Evolutionary conservation across 2,888 invertebrate genomes (phyloP), one percentile per base, ranked within the genome.

Genomic region (Polydrusus cervinus): DNA sequence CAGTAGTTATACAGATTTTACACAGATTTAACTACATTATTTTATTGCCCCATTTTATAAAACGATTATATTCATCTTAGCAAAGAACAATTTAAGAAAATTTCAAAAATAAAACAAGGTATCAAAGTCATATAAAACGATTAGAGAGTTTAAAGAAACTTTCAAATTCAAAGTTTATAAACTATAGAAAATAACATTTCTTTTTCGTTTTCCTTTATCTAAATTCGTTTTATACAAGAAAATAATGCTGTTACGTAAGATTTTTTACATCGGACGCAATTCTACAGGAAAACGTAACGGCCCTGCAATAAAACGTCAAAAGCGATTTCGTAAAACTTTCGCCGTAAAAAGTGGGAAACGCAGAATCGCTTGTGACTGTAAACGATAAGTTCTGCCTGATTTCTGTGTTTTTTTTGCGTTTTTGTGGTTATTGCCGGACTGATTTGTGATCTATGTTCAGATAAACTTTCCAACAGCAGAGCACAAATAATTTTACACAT

Each of bases 311-410:
- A 49, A 65, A 49, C 16, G 38, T 38, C 30, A 34, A 34, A 49
- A 51, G 51, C 60, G 62, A 62, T 70, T 70, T 40, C 30, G 51
- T 11, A 10, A 38, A 70, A 70, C 62, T 70, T 70, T 61, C 11
- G 51, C 61, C 20, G 57, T 70, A 70, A 70, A 70, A 61, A 49
- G 61, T 70, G 70, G 62, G 34, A 34, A 34, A 34, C 34, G 34
- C 34, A 34, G 34, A 70, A 51, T 38, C 45, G 70, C n/a, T 70
- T 47, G 49, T 47, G 51, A 70, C 51, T 62, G 70, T 51, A 61
- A 61, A 61, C 70, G 70, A 70, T 70, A 70, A 70, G 61, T 57
- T 38, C 51, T 70, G 30, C 70, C 61, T 51, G 20, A 61, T 47
- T 34, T 30, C 38, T 11, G 60, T 5, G 30, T 18, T 49, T 16